A percentile compares a stretch with the other conserved stretches of the same genome.
phyloP scores from a whole-genome alignment of 2,113 vertebrate genomes.

The Xiphophorus maculatus region DNA sequence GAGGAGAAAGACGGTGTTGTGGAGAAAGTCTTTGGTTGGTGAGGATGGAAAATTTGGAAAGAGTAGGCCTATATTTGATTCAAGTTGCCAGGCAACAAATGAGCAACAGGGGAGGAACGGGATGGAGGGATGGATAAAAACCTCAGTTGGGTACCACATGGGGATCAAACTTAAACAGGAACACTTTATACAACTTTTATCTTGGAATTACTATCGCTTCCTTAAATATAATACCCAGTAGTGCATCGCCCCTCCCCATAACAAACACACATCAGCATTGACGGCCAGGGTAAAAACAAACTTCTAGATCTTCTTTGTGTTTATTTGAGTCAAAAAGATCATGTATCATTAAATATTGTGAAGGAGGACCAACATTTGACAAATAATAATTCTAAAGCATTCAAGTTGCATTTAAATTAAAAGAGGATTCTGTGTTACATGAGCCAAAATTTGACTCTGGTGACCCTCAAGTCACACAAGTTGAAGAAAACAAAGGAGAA shows the following conservation, averaged over 20 bases:
- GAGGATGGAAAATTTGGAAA: conserved; percentile 80
- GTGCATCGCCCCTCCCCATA: background rate
- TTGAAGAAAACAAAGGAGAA: too few relatives aligned
- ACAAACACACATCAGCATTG: too few relatives aligned
- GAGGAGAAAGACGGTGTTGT: conserved; percentile 16
- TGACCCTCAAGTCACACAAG: too few relatives aligned
- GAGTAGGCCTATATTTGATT: conserved; percentile 83
- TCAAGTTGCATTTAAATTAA: too few relatives aligned
- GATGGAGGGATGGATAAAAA: conserved; percentile 65
- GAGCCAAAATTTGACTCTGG: too few relatives aligned
- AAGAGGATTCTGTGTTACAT: too few relatives aligned
- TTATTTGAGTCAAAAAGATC: too few relatives aligned
- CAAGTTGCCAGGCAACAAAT: conserved; percentile 74
- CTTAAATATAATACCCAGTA: conserved; percentile 13
- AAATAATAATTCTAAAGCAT: too few relatives aligned
- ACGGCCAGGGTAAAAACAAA: too few relatives aligned
- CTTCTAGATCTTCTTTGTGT: too few relatives aligned
- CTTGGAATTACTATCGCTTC: conserved; percentile 4
- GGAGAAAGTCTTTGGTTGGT: conserved; percentile 73
- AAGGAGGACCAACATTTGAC: too few relatives aligned
- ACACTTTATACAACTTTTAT: conserved; percentile 13
- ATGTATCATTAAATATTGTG: too few relatives aligned
- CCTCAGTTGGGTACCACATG: conserved; percentile 55
- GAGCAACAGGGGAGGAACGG: conserved; percentile 73
- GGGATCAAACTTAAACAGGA: conserved; percentile 26